phyloP scores from a whole-genome alignment of 2,797 vertebrate species.

The Lagodon rhomboides region DNA sequence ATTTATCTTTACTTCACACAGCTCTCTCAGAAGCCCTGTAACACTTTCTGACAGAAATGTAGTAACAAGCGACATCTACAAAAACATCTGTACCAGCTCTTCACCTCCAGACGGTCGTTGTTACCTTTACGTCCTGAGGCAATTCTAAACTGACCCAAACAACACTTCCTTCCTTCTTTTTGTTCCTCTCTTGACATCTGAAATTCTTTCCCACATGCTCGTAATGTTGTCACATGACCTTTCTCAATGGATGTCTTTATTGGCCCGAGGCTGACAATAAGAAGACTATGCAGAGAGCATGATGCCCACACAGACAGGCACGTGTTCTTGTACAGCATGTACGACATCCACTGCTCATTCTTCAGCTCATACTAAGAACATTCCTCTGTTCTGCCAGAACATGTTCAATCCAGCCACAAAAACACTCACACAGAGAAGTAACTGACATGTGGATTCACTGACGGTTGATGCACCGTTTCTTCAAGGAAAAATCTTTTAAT shows the following conservation, averaged over 20 bases:
- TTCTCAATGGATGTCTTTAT: slow-evolving; percentile 76
- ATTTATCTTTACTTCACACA: not conserved
- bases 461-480: not conserved
- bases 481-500: not conserved
- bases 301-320: slow-evolving; percentile 21
- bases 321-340: not conserved
- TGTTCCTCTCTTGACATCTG: slow-evolving; percentile 31
- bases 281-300: slow-evolving; percentile 47
- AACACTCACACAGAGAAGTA: not conserved
- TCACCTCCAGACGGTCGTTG: not conserved
- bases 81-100: not conserved
- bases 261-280: slow-evolving; percentile 55
- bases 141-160: not conserved
- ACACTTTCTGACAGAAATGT: not conserved
- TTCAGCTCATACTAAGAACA: slow-evolving; percentile 13
- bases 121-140: not conserved
- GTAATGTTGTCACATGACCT: slow-evolving; percentile 74
- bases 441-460: too few species aligned
- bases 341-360: not conserved
- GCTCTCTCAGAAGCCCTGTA: not conserved
- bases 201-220: slow-evolving; percentile 56
- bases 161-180: slow-evolving; percentile 22
- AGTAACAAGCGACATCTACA: not conserved
- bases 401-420: not conserved
- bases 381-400: slow-evolving; percentile 51